Conservation (phyloP, 2,113 vertebrate species). For the Gobiocypris rarus region DNA sequence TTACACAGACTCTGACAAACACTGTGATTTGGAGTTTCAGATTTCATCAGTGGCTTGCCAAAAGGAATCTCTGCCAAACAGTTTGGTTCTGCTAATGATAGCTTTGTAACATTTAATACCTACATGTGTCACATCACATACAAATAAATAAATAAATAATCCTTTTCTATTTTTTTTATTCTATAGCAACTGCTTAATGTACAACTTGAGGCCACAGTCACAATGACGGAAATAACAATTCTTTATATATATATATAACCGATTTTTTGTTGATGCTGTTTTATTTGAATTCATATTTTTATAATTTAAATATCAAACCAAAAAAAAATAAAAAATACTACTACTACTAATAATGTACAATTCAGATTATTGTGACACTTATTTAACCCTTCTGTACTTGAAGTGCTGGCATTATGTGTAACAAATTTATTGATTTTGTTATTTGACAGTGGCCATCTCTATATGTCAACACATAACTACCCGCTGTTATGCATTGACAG, state of each 20-base stretch:
- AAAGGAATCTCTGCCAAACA: conserved; percentile 30
- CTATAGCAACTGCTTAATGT: not conserved
- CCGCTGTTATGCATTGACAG: conserved; percentile 52
- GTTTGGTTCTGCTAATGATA: conserved; percentile 34
- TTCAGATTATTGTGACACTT: conserved; percentile 8
- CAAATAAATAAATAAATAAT: not conserved
- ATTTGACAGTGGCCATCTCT: conserved; percentile 41
- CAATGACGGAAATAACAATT: not conserved
- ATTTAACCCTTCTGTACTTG: conserved; percentile 16
- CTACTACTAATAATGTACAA: too few relatives aligned
- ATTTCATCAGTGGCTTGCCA: conserved; percentile 42
- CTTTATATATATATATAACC: not conserved
- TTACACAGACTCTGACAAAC: conserved; percentile 48
- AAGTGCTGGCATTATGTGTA: conserved; percentile 27
- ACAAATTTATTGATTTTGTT: conserved; percentile 34
- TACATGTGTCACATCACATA: not conserved
- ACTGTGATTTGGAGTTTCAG: conserved; percentile 51
- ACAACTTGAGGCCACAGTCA: not conserved
- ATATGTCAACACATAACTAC: conserved; percentile 45
- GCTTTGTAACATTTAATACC: conserved; percentile 24
- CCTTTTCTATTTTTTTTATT: not conserved
- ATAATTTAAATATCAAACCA: not conserved
- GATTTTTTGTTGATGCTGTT: not conserved
- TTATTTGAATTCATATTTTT: not conserved
- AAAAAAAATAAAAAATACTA: too few relatives aligned